These are phyloP conservation scores for Trachurus trachurus DNA, from an alignment of 2,797 vertebrate genomes.

Conservation along the genomic window DNA sequence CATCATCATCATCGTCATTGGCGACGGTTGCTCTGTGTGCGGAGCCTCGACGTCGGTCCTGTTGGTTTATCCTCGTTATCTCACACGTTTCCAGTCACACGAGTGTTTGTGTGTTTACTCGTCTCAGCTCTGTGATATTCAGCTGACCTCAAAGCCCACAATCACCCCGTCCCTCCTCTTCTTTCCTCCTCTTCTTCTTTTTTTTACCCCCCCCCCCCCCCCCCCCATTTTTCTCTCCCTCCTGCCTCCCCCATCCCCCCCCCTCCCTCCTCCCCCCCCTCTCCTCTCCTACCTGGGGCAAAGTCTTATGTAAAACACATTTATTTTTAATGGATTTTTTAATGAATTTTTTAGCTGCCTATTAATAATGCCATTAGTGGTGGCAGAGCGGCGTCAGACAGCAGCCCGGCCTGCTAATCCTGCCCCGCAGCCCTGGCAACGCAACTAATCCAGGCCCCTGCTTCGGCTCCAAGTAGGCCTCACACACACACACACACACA, in stretches of 20 bases:
- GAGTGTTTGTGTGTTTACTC: constrained; percentile 70
- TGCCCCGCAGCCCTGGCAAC: constrained; percentile 97
- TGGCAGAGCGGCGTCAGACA: constrained; percentile 96
- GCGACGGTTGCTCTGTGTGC: constrained; percentile 27
- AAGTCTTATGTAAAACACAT: constrained; percentile 99
- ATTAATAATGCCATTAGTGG: constrained; percentile 99
- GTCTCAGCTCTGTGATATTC: constrained; percentile 86
- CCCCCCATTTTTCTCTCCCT: constrained; percentile 42
- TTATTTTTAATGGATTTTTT: constrained; percentile 99
- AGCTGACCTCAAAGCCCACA: constrained; percentile 94
- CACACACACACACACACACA: constrained; percentile 67
- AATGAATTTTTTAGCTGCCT: constrained; percentile 99
- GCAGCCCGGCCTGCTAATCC: constrained; percentile 96
- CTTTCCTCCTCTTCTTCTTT: no score
- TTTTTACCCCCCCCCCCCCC: constrained; percentile 71
- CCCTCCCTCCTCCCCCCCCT: constrained; percentile 59
- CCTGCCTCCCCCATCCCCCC: constrained; percentile 17
- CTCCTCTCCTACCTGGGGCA: constrained; percentile 94
- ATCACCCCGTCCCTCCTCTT: constrained; percentile 87
- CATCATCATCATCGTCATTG: constrained; percentile 40
- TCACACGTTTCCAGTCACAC: constrained; percentile 47
- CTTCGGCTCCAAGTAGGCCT: constrained; percentile 90
- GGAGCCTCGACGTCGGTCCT: constrained; percentile 10
- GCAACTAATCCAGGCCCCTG: constrained; percentile 96
- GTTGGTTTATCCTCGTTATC: constrained; percentile 70